Percentiles rank a stretch among this genome's conserved stretches.
phyloP scores from a whole-genome alignment of 37 sponge, comb jelly and placozoan species.

The Agelas oroides region DNA sequence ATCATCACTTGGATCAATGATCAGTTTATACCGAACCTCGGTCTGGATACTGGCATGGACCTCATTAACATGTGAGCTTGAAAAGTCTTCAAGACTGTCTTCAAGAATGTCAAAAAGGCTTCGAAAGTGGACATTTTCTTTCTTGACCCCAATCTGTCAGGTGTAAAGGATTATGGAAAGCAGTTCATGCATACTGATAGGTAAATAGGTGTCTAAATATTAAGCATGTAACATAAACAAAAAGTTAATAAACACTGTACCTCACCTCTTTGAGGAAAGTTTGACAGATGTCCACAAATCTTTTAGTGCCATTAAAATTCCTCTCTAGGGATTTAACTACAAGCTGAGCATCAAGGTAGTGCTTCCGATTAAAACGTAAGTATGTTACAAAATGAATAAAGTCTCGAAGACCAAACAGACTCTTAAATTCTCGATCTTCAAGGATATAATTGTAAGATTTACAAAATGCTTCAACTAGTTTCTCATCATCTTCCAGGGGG shows the following conservation, averaged over 20 bases:
- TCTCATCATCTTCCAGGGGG: constrained; percentile 34
- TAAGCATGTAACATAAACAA: too few relatives aligned
- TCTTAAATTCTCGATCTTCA: constrained; percentile 23
- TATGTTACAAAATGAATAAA: constrained; percentile 79
- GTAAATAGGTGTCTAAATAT: too few relatives aligned
- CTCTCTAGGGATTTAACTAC: constrained; percentile 75
- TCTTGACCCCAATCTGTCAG: background rate
- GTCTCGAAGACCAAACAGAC: constrained; percentile 78
- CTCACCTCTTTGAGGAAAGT: constrained; percentile 37
- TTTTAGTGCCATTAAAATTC: constrained; percentile 81
- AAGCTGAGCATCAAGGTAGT: constrained; percentile 35
- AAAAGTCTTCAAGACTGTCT: constrained; percentile 57
- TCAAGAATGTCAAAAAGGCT: constrained; percentile 56
- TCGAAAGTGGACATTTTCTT: background rate
- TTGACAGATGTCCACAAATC: constrained; percentile 37
- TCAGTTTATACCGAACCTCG: constrained; percentile 75
- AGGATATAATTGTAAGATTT: constrained; percentile 56
- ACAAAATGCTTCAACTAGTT: constrained; percentile 52
- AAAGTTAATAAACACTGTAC: background rate
- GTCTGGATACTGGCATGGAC: constrained; percentile 9
- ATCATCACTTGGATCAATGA: constrained; percentile 75
- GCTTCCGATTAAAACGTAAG: constrained; percentile 33
- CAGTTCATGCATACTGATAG: too few relatives aligned
- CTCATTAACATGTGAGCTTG: constrained; percentile 16
- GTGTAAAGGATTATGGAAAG: too few relatives aligned